Evolutionary conservation across 2,113 vertebrate species (phyloP), one percentile per base, ranked within the genome.

Genomic region (Eonycteris spelaea): DNA sequence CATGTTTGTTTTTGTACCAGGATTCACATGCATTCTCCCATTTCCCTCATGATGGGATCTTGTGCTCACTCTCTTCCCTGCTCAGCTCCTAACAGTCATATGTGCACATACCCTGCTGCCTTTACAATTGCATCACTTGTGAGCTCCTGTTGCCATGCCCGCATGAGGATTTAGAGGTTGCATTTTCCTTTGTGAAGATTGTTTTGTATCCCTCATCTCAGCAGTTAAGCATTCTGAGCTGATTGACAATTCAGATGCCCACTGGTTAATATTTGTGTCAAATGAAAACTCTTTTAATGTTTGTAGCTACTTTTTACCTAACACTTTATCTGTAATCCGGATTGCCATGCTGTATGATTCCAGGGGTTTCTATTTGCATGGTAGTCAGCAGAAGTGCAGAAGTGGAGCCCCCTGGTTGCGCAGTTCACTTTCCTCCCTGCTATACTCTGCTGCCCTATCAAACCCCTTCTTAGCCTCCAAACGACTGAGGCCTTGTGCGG

Each of bases 11-110:
- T 95, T 45, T 71, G 65, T 94, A 79, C 75, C 26, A 59, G 55
- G 51, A 55, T 78, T 51, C 79, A n/a, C n/a, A 1, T 24, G 67
- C 77, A 73, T 87, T 92, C 85, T 88, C 83, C 79, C 92, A 90
- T 68, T 53, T 90, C 67, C 57, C 65, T 70, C 19, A 6, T 22
- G 35, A 38, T 67, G 87, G 77, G 63, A 78, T 59, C 70, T 67
- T 59, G 63, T 51, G 83, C 65, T 88, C 59, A 33, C 2, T 8
- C 7, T 24, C 14, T 7, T 38, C 48, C 48, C 38, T 70, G 19
- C 45, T 74, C 51, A 28, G 45, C 70, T 82, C 16, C 78, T 48
- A 73, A 28, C 30, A 40, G 45, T 79, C 84, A 33, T 9, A 40
- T 51, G 79, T 6, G 35, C 18, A 15, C 40, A 67, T 15, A 16